These are phyloP conservation scores for Acanthopleura granulata DNA, from an alignment of 2,888 invertebrate species.

Conservation along the genomic window DNA sequence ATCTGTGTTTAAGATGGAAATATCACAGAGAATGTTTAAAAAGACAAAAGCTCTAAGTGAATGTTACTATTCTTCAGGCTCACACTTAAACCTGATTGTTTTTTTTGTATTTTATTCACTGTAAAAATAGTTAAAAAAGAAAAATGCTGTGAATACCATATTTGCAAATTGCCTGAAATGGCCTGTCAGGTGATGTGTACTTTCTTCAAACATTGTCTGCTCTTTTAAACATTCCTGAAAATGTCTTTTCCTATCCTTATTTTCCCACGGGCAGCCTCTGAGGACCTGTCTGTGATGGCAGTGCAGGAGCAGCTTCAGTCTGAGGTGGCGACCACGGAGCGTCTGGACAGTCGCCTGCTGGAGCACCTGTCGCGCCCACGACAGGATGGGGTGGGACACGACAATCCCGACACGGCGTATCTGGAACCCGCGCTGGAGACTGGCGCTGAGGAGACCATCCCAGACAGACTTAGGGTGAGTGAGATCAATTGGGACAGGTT, in stretches of 20 bases:
- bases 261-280: slow-evolving; percentile 13
- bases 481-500: too few relatives aligned
- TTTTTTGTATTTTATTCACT: too few relatives aligned
- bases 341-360: slow-evolving; percentile 35
- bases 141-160: too few relatives aligned
- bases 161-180: too few relatives aligned
- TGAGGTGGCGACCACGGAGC: slow-evolving; percentile 37
- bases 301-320: slow-evolving; percentile 33
- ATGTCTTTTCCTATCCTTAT: too few relatives aligned
- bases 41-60: too few relatives aligned
- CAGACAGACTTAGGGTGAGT: slow-evolving; percentile 45
- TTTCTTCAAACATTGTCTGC: background rate
- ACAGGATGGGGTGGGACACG: slow-evolving; percentile 39
- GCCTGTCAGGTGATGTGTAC: too few relatives aligned
- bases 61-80: too few relatives aligned
- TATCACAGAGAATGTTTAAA: too few relatives aligned
- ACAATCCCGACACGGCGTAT: slow-evolving; percentile 24
- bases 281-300: slow-evolving; percentile 34
- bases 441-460: slow-evolving; percentile 33
- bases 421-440: slow-evolving; percentile 32
- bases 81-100: too few relatives aligned
- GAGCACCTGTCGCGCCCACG: slow-evolving; percentile 33
- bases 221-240: background rate
- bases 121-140: too few relatives aligned
- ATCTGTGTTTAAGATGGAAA: too few relatives aligned